Evolutionary conservation across 2,797 vertebrate genomes (phyloP).

Genomic region (Ceyx erithaca): DNA sequence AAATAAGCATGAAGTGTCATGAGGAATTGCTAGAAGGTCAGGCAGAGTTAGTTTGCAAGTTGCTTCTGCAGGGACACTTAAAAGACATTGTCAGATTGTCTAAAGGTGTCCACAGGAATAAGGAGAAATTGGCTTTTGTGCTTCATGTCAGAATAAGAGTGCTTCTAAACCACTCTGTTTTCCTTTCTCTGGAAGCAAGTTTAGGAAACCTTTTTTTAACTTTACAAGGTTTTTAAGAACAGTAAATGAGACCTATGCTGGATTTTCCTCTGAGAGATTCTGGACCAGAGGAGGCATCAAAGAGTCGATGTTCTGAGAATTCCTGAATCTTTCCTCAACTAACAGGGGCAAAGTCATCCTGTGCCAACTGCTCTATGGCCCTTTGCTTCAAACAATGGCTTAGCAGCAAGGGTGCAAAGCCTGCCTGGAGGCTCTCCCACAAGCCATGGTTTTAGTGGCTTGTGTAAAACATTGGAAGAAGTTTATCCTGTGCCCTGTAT

Average conservation of each 20-base stretch:
- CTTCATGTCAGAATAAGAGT: neutral
- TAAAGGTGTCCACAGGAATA: neutral
- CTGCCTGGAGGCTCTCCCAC: neutral
- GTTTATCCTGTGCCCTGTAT: neutral
- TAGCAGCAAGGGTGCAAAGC: neutral
- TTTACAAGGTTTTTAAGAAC: neutral
- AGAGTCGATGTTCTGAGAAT: neutral
- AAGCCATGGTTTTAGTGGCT: neutral
- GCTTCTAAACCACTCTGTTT: neutral
- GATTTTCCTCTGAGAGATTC: neutral
- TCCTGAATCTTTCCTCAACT: neutral
- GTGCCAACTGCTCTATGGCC: neutral
- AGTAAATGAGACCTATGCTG: neutral
- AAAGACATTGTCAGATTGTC: neutral
- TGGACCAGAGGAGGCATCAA: neutral
- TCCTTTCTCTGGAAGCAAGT: neutral
- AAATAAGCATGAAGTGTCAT: neutral
- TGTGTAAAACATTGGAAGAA: neutral
- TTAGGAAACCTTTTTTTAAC: neutral
- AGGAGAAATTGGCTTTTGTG: neutral
- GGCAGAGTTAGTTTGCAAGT: neutral
- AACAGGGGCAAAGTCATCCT: neutral
- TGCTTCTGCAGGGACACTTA: neutral
- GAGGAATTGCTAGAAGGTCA: neutral
- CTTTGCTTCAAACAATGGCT: neutral